Base-by-base conservation (phyloP, 2,888 invertebrate genomes). In the Bombyx huttoni region DNA sequence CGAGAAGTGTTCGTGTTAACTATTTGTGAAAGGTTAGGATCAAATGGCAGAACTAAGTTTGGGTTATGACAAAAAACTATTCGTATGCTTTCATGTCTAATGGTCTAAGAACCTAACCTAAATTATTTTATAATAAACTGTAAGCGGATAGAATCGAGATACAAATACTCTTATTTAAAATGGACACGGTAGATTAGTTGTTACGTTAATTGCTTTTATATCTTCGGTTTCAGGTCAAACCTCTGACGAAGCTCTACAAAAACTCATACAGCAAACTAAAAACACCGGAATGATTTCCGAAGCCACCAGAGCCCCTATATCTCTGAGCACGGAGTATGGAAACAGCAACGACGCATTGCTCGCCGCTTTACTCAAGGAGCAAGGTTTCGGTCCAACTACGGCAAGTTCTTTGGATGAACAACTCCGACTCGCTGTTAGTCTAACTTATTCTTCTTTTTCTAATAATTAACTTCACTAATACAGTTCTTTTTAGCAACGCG, bases 381-480 rank as follows among this genome's bases (percentile, higher is more conserved):
- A 92, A 68, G 93, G 93, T 47, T 93, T 94, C 61, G 92, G 91
- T 54, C 93, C 94, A 5, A 89, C 91, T n/a, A 92, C 92, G 56
- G 92, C 93, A 61, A 91, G 90, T 78, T 85, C 89, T 52, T 77
- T 91, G 67, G 89, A 90, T 63, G 89, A 91, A 63, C 91, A 91
- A 78, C 76, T 91, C 52, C 83, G 88, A 71, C 82, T 88, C 54
- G 84, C 89, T 71, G 91, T 91, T 77, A 89, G 89, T 89, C 61
- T 61, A 56, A 63, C 61, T 64, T 68, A 6, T 68, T 65, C 59
- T 63, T 60, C 60, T 53, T 62, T 59, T 51, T 49, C 55, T 55
- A 52, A 53, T 49, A 58, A 58, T 55, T 54, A 53, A 46, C 54
- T 59, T 55, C 49, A 40, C 40, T 40, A 40, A 40, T 54, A 33